phyloP scores from a whole-genome alignment of 1,140 invertebrate species.

The Agrilus planipennis region DNA sequence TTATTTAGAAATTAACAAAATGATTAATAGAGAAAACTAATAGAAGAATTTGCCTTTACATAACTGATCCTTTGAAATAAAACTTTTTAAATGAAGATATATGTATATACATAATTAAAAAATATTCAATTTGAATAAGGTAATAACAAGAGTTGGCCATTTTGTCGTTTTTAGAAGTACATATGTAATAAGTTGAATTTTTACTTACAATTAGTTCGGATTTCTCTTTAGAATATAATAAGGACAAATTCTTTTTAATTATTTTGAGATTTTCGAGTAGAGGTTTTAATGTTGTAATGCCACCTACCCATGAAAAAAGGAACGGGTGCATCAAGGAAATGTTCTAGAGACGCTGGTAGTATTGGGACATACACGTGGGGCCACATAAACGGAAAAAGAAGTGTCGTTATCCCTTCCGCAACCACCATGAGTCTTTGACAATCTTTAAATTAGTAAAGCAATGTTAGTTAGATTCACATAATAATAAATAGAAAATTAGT shows the following conservation, averaged over 20 bases:
- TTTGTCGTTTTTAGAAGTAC: no score
- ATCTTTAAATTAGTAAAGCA: constrained; percentile 43
- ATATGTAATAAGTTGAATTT: no score
- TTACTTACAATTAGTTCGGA: no score
- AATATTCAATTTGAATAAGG: no score
- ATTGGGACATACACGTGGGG: constrained; percentile 99
- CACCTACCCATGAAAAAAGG: constrained; percentile 97
- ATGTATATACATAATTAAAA: no score
- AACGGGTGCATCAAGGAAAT: constrained; percentile 97
- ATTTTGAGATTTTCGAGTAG: no score
- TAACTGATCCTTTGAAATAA: not conserved
- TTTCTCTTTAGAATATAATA: no score
- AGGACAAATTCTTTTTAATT: no score
- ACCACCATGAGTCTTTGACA: constrained; percentile 94
- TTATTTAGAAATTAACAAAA: no score
- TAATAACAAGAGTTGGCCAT: no score
- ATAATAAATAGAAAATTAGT: constrained; percentile 2
- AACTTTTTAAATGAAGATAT: not conserved
- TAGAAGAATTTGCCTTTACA: not conserved
- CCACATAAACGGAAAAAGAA: constrained; percentile 94
- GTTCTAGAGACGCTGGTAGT: constrained; percentile 84
- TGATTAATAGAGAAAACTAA: constrained; percentile 6
- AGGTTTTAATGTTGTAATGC: no score
- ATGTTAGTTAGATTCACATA: constrained; percentile 11
- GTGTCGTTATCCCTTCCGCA: constrained; percentile 80